These are phyloP conservation scores for Phrixothrix hirtus DNA, from an alignment of 2,888 invertebrate species.

Conservation along the genomic window DNA sequence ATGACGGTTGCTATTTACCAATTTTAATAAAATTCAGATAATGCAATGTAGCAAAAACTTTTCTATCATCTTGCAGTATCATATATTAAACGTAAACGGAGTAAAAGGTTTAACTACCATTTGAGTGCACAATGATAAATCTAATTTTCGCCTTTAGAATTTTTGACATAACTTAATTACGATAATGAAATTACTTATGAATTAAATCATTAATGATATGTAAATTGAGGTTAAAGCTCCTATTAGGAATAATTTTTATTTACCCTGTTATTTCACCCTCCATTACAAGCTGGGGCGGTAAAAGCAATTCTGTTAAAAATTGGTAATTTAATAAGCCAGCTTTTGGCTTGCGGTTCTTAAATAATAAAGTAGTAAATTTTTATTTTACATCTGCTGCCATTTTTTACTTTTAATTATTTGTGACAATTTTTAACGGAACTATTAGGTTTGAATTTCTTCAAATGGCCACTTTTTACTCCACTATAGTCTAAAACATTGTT, in stretches of 20 bases:
- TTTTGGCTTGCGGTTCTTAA: conserved; percentile 9
- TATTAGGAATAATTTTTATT: conserved; percentile 2
- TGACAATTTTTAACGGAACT: too few relatives aligned
- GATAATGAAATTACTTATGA: background rate
- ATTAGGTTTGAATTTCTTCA: too few relatives aligned
- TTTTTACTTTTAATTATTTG: too few relatives aligned
- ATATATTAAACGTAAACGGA: too few relatives aligned
- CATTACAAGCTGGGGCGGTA: conserved; percentile 3
- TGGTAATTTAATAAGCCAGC: conserved; percentile 13
- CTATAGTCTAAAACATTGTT: too few relatives aligned
- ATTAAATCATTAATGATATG: background rate
- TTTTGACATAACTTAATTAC: background rate
- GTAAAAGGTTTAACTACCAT: background rate
- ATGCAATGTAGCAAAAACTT: too few relatives aligned
- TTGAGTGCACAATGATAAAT: background rate
- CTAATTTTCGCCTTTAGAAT: background rate
- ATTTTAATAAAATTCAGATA: too few relatives aligned
- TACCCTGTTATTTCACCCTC: conserved; percentile 5
- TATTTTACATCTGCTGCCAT: conserved; percentile 6
- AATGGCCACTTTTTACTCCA: too few relatives aligned
- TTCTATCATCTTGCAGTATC: too few relatives aligned
- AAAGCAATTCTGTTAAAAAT: conserved; percentile 11
- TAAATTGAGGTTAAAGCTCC: conserved; percentile 1
- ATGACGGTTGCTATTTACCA: too few relatives aligned
- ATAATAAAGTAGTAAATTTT: conserved; percentile 10